Evolutionary conservation across 2,797 vertebrate genomes (phyloP).

Genomic region (Menidia menidia): DNA sequence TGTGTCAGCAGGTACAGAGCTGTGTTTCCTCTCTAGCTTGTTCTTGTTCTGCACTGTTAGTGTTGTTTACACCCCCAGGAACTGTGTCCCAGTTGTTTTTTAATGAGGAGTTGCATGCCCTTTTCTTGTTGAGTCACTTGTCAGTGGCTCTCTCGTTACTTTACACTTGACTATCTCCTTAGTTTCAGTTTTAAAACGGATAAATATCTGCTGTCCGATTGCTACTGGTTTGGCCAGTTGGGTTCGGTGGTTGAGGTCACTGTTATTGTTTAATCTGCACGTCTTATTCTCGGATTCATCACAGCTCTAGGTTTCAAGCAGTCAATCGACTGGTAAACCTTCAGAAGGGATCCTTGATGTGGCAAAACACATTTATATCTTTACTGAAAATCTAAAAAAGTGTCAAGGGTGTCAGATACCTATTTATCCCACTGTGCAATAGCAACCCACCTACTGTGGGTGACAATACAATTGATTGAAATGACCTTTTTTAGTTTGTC

Average conservation of each 20-base stretch:
- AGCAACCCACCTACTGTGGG: background rate
- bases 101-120: constrained; percentile 42
- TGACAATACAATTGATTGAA: background rate
- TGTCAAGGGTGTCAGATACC: background rate
- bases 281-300: too few relatives aligned
- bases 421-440: background rate
- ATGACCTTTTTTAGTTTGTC: background rate
- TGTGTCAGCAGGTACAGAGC: constrained; percentile 46
- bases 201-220: too few relatives aligned
- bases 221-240: too few relatives aligned
- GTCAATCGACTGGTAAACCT: too few relatives aligned
- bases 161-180: constrained; percentile 27
- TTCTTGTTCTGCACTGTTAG: constrained; percentile 40
- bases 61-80: constrained; percentile 61
- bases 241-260: too few relatives aligned
- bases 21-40: constrained; percentile 22
- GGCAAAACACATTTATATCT: too few relatives aligned
- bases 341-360: too few relatives aligned
- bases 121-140: constrained; percentile 34
- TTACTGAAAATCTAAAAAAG: background rate
- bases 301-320: too few relatives aligned
- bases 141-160: constrained; percentile 12
- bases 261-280: too few relatives aligned
- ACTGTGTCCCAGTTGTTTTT: constrained; percentile 47
- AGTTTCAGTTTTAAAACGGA: constrained; percentile 17